These are phyloP conservation scores for Hololepta plana DNA, from an alignment of 2,888 invertebrate genomes.

Conservation along the genomic window DNA sequence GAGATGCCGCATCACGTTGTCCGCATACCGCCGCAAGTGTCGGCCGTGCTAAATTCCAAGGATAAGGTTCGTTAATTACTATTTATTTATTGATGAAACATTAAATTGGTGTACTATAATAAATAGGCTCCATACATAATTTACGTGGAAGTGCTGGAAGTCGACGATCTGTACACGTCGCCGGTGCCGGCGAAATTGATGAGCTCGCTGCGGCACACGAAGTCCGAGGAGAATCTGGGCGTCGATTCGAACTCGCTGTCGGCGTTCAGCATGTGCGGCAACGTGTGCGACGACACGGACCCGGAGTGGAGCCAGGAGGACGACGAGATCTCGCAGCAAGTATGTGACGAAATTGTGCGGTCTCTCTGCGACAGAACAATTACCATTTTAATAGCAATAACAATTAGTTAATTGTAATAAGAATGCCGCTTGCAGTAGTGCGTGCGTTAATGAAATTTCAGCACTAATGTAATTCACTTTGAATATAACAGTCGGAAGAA, in stretches of 20 bases:
- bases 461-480: too few species aligned
- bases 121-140: constrained; percentile 92
- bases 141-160: constrained; percentile 91
- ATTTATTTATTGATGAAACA: constrained; percentile 1
- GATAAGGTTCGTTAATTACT: constrained; percentile 48
- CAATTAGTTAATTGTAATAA: too few species aligned
- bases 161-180: constrained; percentile 63
- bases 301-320: constrained; percentile 90
- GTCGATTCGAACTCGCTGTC: constrained; percentile 23
- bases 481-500: too few species aligned
- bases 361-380: constrained; percentile 4
- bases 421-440: too few species aligned
- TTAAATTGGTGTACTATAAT: too few species aligned
- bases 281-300: constrained; percentile 35
- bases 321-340: constrained; percentile 75
- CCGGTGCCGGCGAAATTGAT: constrained; percentile 80
- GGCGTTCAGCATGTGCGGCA: constrained; percentile 34
- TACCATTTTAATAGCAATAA: too few species aligned
- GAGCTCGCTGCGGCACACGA: constrained; percentile 74
- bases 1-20: constrained; percentile 80
- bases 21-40: constrained; percentile 90
- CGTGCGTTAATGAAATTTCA: too few species aligned
- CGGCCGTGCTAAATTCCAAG: constrained; percentile 97
- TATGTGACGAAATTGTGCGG: constrained; percentile 19
- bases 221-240: constrained; percentile 79